These are phyloP conservation scores for Hesperophylax magnus DNA, from an alignment of 1,140 invertebrate genomes.

Conservation along the genomic window DNA sequence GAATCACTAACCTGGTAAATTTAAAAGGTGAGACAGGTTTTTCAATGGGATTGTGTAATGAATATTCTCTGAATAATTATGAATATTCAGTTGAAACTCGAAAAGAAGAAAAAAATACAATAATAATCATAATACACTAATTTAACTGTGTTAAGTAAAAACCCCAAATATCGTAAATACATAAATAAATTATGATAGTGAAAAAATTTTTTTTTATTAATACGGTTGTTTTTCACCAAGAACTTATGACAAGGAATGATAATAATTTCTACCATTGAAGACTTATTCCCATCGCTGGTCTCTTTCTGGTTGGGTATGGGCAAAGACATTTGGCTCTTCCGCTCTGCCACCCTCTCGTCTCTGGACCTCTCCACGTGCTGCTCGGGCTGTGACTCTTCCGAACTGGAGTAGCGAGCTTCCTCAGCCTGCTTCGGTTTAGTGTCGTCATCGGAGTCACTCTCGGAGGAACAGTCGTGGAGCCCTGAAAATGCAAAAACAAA, in stretches of 20 bases:
- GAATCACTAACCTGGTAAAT: no score
- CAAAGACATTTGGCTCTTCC: conserved; percentile 47
- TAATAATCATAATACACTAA: no score
- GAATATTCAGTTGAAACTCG: no score
- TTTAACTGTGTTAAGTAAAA: no score
- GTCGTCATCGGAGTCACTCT: conserved; percentile 62
- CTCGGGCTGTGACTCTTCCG: neutral
- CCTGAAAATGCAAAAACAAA: conserved; percentile 26
- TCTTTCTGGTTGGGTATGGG: conserved; percentile 36
- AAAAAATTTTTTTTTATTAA: no score
- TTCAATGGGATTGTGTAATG: no score
- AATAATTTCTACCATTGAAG: conserved; percentile 13
- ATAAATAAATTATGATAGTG: no score
- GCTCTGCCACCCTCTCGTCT: conserved; percentile 27
- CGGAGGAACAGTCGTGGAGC: conserved; percentile 62
- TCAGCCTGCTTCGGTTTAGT: neutral
- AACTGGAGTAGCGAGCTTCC: conserved; percentile 33
- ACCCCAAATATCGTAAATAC: no score
- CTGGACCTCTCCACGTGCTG: neutral
- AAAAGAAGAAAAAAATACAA: no score
- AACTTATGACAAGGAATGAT: conserved; percentile 8
- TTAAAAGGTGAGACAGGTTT: no score
- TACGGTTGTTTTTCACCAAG: no score
- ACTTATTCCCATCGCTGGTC: neutral
- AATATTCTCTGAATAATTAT: no score